Base-by-base conservation (phyloP, 2,113 vertebrate genomes). In the Otus sunia region DNA sequence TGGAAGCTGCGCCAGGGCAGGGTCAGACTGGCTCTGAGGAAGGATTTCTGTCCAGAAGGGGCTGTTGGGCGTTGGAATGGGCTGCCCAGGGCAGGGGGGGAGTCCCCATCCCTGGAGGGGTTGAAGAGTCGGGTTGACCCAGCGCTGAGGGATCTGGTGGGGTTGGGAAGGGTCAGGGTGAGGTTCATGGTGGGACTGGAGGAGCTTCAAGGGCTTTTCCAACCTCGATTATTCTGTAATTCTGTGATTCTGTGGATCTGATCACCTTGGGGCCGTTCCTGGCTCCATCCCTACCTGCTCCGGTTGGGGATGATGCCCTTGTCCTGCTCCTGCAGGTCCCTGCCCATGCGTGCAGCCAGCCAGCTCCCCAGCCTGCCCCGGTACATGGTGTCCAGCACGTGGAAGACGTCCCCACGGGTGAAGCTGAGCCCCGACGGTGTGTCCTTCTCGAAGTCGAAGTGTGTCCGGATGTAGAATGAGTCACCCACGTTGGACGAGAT, bases 401-500 rank as follows among this genome's bases (percentile, higher is more conserved):
- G 98, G 98, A 99, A 99, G 92, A 99, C 97, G 1, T 99, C 99
- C 1, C 99, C 99, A 1, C 99, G 98, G 30, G 98, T 98, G 45
- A 99, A 99, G 97, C 98, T 98, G 96, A 99, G 97, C 41, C 98
- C 98, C 0, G 97, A 97, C 0, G 97, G 98, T 0, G 95, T 91
- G 5, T 99, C 99, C 5, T 98, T 97, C 91, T 99, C 99, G 1
- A 99, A 98, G 94, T 99, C 99, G 63, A 99, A 99, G 97, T 99
- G 99, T 0, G 99, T 99, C 53, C 99, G 99, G 95, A 99, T 98
- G 94, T 99, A 99, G 97, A 99, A 99, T 3, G 99, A 99, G 93
- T 99, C 99, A 0, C 99, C 99, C 87, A 99, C 89, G 0, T 98
- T 98, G 49, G 99, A 99, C 17, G 98, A 98, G 32, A 98, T 92